phyloP scores from a whole-genome alignment of 2,888 invertebrate genomes.

The Loripinus fragilis region DNA sequence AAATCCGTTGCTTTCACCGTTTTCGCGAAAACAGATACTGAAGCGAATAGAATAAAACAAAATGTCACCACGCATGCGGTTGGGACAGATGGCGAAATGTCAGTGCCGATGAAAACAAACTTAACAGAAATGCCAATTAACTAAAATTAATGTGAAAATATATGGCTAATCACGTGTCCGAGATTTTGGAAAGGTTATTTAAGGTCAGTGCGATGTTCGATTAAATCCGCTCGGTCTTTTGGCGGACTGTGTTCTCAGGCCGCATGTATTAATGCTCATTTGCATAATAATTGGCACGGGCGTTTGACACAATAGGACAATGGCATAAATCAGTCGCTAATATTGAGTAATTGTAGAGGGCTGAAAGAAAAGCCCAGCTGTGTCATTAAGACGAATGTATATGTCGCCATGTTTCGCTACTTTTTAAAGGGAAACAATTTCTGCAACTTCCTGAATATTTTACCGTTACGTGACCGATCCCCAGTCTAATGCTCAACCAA shows the following conservation, averaged over 20 bases:
- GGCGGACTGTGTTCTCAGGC: not conserved
- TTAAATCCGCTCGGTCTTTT: not conserved
- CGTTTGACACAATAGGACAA: not conserved
- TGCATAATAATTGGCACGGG: not conserved
- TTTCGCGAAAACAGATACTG: too few relatives aligned
- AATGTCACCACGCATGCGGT: not conserved
- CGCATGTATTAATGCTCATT: not conserved
- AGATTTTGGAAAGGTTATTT: not conserved
- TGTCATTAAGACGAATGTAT: not conserved
- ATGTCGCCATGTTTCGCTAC: too few relatives aligned
- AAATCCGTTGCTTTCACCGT: too few relatives aligned
- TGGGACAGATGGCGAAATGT: constrained; percentile 1
- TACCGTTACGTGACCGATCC: too few relatives aligned
- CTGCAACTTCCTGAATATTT: too few relatives aligned
- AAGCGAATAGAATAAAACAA: too few relatives aligned
- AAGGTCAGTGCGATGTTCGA: not conserved
- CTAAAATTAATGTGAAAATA: not conserved
- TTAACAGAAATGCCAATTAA: constrained; percentile 1
- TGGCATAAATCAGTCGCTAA: constrained; percentile 2
- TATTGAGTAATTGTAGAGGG: constrained; percentile 2
- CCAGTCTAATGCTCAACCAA: too few relatives aligned
- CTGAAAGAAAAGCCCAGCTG: not conserved
- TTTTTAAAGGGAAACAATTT: too few relatives aligned
- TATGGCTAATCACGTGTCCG: not conserved
- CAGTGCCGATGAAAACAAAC: not conserved